These are phyloP conservation scores for Euzetes globulus DNA, from an alignment of 2,888 invertebrate species.

Conservation along the genomic window DNA sequence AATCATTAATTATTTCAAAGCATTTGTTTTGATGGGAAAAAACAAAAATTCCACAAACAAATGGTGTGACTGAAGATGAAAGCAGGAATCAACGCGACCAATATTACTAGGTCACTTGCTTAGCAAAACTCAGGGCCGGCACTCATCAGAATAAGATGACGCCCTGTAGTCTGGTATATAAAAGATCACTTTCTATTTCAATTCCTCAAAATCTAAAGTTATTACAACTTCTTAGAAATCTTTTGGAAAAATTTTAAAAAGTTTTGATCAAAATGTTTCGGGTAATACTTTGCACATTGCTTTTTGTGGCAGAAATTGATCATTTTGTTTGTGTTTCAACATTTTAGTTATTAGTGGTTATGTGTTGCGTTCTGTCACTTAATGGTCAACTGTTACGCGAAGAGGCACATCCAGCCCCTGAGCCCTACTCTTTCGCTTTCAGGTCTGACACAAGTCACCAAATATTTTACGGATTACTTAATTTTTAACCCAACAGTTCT, in stretches of 20 bases:
- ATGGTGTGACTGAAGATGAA: not conserved
- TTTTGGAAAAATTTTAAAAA: not conserved
- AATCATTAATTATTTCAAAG: not conserved
- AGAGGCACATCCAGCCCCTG: slow-evolving; percentile 33
- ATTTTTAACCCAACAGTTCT: slow-evolving; percentile 1
- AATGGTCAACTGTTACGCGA: slow-evolving; percentile 2
- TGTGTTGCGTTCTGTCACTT: slow-evolving; percentile 1
- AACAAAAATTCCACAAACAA: not conserved
- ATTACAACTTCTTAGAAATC: not conserved
- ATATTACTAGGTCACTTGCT: slow-evolving; percentile 6
- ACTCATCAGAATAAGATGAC: slow-evolving; percentile 10
- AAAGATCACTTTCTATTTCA: slow-evolving; percentile 24
- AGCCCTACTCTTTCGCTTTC: slow-evolving; percentile 31
- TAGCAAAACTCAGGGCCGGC: slow-evolving; percentile 3
- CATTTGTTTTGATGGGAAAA: not conserved
- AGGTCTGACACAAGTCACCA: not conserved
- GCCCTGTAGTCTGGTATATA: slow-evolving; percentile 24
- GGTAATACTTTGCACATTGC: not conserved
- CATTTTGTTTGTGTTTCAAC: not conserved
- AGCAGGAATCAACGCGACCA: not conserved
- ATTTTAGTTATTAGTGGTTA: not conserved
- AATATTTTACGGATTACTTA: not conserved
- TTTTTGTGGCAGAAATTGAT: not conserved
- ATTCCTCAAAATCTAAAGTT: not conserved
- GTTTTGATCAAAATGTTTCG: not conserved